Evolutionary conservation across 2,113 vertebrate genomes (phyloP).

Genomic region (Benitochromis conjunctus): DNA sequence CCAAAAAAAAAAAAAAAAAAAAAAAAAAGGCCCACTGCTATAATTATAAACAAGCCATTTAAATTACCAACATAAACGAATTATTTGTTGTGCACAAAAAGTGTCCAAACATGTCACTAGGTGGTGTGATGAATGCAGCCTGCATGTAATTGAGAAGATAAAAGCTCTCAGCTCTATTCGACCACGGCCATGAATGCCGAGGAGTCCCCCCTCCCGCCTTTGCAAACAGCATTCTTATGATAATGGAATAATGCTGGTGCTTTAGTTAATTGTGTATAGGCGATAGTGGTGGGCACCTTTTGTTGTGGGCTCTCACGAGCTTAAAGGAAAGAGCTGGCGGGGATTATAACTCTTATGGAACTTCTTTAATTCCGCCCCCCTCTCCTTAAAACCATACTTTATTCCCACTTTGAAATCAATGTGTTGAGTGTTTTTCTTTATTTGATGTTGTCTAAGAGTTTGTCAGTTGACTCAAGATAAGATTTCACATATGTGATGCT

Average conservation of each 20-base stretch:
- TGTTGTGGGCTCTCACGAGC: conserved; percentile 61
- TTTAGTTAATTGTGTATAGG: conserved; percentile 74
- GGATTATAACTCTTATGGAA: conserved; percentile 60
- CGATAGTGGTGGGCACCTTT: conserved; percentile 72
- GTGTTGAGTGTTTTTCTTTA: conserved; percentile 20
- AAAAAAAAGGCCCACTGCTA: neutral
- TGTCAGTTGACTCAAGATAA: neutral
- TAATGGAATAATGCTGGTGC: conserved; percentile 75
- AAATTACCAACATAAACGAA: conserved; percentile 20
- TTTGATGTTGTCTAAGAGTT: neutral
- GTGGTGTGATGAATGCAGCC: conserved; percentile 51
- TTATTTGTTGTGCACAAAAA: conserved; percentile 32
- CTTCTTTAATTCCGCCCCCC: conserved; percentile 17
- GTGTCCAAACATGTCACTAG: conserved; percentile 51
- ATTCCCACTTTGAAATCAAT: conserved; percentile 22
- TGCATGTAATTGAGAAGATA: conserved; percentile 65
- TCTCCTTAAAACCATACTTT: neutral
- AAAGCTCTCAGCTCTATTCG: conserved; percentile 56
- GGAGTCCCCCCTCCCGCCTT: conserved; percentile 52
- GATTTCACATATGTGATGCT: neutral
- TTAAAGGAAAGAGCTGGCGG: conserved; percentile 57
- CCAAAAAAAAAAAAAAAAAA: neutral
- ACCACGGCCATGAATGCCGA: conserved; percentile 58
- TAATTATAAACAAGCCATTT: conserved; percentile 27
- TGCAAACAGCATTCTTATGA: conserved; percentile 76